These are phyloP conservation scores for Pseudomyrmex pallidus DNA, from an alignment of 1,140 invertebrate genomes.

Conservation along the genomic window DNA sequence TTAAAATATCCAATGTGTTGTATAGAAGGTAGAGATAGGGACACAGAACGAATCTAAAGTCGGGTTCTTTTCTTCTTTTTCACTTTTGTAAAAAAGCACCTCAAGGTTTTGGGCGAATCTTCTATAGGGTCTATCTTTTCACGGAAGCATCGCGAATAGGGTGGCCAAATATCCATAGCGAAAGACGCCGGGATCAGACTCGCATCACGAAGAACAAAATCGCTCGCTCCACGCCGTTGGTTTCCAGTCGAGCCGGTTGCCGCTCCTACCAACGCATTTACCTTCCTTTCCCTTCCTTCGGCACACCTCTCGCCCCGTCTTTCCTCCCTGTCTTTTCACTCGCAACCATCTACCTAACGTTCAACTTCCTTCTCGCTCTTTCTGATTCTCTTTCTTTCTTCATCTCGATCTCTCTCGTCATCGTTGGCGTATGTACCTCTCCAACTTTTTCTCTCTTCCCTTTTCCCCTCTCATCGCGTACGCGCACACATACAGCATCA, in stretches of 20 bases:
- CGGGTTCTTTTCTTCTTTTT: background rate
- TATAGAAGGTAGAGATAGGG: too few species aligned
- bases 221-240: conserved; percentile 80
- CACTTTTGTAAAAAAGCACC: background rate
- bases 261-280: conserved; percentile 81
- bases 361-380: conserved; percentile 15
- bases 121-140: background rate
- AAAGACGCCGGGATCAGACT: conserved; percentile 35
- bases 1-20: too few species aligned
- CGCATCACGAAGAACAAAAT: conserved; percentile 52
- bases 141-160: background rate
- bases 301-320: conserved; percentile 42
- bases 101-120: background rate
- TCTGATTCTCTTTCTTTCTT: conserved; percentile 19
- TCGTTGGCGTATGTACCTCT: background rate
- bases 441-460: conserved; percentile 4
- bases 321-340: conserved; percentile 53
- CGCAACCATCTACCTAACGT: conserved; percentile 42
- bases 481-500: conserved; percentile 1
- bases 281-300: conserved; percentile 65
- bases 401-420: conserved; percentile 32
- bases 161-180: background rate
- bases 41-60: background rate
- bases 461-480: background rate
- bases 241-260: conserved; percentile 81